Base-by-base conservation (phyloP, 2,113 vertebrate species). In the Gulo gulo region DNA sequence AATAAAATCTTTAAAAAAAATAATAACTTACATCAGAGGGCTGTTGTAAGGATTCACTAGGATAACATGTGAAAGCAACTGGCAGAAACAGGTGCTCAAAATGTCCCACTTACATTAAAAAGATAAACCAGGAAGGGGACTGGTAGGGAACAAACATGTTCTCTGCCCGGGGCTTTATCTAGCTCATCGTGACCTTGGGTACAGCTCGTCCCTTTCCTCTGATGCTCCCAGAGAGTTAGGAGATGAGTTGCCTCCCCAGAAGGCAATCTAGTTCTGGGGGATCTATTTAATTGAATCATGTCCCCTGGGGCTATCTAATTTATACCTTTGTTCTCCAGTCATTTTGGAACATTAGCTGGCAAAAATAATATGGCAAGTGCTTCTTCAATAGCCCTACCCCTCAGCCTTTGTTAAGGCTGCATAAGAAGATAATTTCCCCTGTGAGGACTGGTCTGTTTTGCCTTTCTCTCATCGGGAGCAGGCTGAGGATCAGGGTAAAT, bases 261-360 rank as follows among this genome's bases (percentile, higher is more conserved):
- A 73, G 69, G 0, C 88, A 93, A 13, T 94, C n/a, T 0, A n/a
- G 78, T 10, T 4, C 29, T 1, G 0, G 45, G 45, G 39, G 47
- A 59, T 92, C 42, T 20, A 0, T 78, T 42, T 47, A 74, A 93
- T 29, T 93, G 86, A 94, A 96, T 84, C 18, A 59, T 23, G 57
- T 63, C n/a, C 84, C 83, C 29, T n/a, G 61, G 97, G 93, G 79
- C 23, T 29, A 78, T 36, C 4, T 76, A 87, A 74, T 73, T 59
- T 45, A 8, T 45, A 39, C 18, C 55, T 81, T 92, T 63, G 29
- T 81, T 96, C 94, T 94, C 71, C 29, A 88, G 67, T 6, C 79
- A 87, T 78, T 97, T 96, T 93, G 69, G 94, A 97, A 71, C 50
- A 82, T 92, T 91, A 42, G 87, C 88, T 94, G 55, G 39, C 45